Percentiles rank a stretch among this genome's conserved stretches.
phyloP scores from a whole-genome alignment of 2,888 invertebrate species.

The Drosophila percnosoma region DNA sequence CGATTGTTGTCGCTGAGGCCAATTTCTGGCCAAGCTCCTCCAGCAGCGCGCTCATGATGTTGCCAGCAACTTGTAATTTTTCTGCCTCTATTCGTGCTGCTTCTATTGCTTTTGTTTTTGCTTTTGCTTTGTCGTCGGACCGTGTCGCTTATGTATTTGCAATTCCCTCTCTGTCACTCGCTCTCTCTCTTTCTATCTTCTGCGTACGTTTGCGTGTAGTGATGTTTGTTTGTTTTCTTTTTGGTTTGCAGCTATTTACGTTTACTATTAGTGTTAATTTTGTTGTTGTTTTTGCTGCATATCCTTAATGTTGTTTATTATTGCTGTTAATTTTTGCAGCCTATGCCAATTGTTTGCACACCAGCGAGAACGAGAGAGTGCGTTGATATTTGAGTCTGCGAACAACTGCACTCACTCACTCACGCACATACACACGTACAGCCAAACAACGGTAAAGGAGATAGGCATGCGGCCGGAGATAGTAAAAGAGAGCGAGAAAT shows the following conservation, averaged over 20 bases:
- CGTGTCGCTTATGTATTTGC: slow-evolving; percentile 8
- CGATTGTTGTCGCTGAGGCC: slow-evolving; percentile 28
- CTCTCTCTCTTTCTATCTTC: not conserved
- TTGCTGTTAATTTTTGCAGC: slow-evolving; percentile 34
- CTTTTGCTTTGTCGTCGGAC: slow-evolving; percentile 1
- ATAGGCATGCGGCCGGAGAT: slow-evolving; percentile 9
- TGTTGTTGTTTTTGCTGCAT: slow-evolving; percentile 40
- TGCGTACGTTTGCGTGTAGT: slow-evolving; percentile 3
- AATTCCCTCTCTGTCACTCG: not conserved
- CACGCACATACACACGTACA: not conserved
- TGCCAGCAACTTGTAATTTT: slow-evolving; percentile 22
- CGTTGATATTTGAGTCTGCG: slow-evolving; percentile 23
- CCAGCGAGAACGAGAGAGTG: slow-evolving; percentile 8
- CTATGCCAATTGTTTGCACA: slow-evolving; percentile 43
- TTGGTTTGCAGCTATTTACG: slow-evolving; percentile 39
- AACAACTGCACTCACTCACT: slow-evolving; percentile 26
- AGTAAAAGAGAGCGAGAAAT: slow-evolving; percentile 9
- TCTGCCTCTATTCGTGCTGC: slow-evolving; percentile 6
- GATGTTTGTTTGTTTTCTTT: slow-evolving; percentile 11
- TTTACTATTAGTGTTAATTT: slow-evolving; percentile 34
- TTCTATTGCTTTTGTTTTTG: slow-evolving; percentile 3
- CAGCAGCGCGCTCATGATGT: slow-evolving; percentile 50
- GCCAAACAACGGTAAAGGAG: slow-evolving; percentile 2
- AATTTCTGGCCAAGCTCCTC: slow-evolving; percentile 54
- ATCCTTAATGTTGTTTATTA: slow-evolving; percentile 26